A percentile compares a stretch with the other conserved stretches of the same genome.
Conservation (phyloP, 2,113 vertebrate genomes). For the Fulmarus glacialis region DNA sequence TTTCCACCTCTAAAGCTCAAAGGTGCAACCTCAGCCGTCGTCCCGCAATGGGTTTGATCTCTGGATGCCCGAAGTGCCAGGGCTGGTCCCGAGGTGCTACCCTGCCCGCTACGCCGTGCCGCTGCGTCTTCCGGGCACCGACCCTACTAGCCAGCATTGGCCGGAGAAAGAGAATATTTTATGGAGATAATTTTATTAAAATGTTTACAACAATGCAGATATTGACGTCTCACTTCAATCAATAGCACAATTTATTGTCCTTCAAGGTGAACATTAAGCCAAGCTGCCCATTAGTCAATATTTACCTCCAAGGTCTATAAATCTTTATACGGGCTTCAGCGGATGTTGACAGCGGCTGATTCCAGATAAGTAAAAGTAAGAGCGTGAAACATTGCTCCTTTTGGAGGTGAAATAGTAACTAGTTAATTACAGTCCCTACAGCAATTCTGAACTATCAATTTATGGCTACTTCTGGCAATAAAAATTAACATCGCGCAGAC, state of each 20-base stretch:
- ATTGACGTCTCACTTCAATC: conserved; percentile 73
- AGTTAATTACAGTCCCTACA: conserved; percentile 78
- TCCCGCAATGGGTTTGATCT: neutral
- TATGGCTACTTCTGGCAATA: conserved; percentile 71
- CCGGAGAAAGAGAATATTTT: conserved; percentile 69
- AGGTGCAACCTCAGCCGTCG: neutral
- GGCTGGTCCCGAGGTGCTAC: fast-evolving
- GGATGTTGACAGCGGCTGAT: conserved; percentile 78
- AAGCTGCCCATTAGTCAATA: conserved; percentile 80
- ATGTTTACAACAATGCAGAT: conserved; percentile 82
- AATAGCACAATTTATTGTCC: conserved; percentile 82
- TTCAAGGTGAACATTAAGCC: conserved; percentile 80
- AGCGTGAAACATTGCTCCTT: conserved; percentile 77
- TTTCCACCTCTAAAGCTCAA: neutral
- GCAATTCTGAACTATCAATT: conserved; percentile 77
- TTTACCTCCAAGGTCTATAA: conserved; percentile 80
- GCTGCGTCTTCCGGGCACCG: neutral
- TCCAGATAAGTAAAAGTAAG: conserved; percentile 78
- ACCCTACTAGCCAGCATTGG: neutral
- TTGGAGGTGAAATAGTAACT: conserved; percentile 80
- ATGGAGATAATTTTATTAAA: conserved; percentile 78
- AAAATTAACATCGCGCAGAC: conserved; percentile 68
- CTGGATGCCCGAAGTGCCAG: neutral
- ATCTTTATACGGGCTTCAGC: conserved; percentile 79
- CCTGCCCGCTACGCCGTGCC: fast-evolving